Conservation (phyloP, 2,797 vertebrate genomes). For the Gymnoscopelus braueri region DNA sequence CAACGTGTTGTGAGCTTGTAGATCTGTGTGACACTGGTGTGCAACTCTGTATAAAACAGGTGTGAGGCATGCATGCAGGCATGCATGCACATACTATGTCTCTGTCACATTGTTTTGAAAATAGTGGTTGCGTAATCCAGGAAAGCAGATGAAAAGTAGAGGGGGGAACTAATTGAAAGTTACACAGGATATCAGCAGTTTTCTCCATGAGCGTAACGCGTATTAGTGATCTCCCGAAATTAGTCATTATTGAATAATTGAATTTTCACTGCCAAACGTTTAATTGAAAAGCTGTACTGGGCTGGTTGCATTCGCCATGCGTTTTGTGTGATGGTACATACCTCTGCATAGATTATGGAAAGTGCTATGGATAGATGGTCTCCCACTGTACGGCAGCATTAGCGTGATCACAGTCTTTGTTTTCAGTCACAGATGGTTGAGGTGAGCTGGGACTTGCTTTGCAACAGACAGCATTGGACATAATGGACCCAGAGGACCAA, state of each 20-base stretch:
- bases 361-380: slow-evolving; percentile 36
- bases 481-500: slow-evolving; percentile 57
- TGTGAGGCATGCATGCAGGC: slow-evolving; percentile 33
- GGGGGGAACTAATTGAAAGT: slow-evolving; percentile 70
- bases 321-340: slow-evolving; percentile 56
- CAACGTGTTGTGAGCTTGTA: too few species aligned
- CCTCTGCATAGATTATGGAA: slow-evolving; percentile 63
- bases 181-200: slow-evolving; percentile 59
- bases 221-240: slow-evolving; percentile 64
- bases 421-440: slow-evolving; percentile 70
- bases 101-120: slow-evolving; percentile 43
- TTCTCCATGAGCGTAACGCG: slow-evolving; percentile 58
- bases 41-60: too few species aligned
- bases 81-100: neutral
- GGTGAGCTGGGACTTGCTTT: slow-evolving; percentile 58
- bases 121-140: slow-evolving; percentile 55
- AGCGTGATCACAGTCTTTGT: slow-evolving; percentile 67
- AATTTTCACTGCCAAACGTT: slow-evolving; percentile 74
- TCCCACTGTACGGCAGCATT: slow-evolving; percentile 53
- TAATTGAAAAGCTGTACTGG: slow-evolving; percentile 74
- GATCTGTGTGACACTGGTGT: too few species aligned
- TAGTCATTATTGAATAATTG: slow-evolving; percentile 75
- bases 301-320: slow-evolving; percentile 65
- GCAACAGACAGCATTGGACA: slow-evolving; percentile 37
- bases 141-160: slow-evolving; percentile 40